A percentile compares a stretch with the other conserved stretches of the same genome.
Evolutionary conservation across 2,113 vertebrate species (phyloP).

Genomic region (Archocentrus centrarchus): DNA sequence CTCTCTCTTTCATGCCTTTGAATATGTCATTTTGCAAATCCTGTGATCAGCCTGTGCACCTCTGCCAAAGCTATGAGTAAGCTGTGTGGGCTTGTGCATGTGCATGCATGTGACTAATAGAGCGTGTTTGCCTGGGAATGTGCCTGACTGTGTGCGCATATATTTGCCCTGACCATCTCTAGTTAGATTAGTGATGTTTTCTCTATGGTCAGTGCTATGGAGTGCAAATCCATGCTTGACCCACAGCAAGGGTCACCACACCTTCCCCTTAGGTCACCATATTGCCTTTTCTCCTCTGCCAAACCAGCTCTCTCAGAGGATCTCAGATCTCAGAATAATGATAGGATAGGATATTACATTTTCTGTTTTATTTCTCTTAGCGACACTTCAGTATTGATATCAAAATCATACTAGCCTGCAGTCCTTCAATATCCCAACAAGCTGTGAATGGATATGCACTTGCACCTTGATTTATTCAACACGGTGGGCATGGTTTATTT

Average conservation of each 20-base stretch:
- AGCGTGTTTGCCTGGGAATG: constrained; percentile 8
- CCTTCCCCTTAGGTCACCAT: constrained; percentile 1
- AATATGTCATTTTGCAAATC: constrained; percentile 56
- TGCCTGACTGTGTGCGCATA: constrained; percentile 31
- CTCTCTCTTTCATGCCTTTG: constrained; percentile 42
- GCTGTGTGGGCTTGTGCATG: constrained; percentile 25
- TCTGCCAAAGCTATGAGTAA: constrained; percentile 59
- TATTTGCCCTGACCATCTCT: constrained; percentile 63
- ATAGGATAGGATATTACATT: neutral
- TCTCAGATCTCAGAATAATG: neutral
- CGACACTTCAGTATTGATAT: neutral
- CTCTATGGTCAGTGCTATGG: constrained; percentile 22
- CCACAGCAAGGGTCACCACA: constrained; percentile 35
- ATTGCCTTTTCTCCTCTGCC: neutral
- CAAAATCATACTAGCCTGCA: neutral
- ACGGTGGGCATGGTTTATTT: neutral
- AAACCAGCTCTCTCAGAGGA: neutral
- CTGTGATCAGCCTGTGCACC: constrained; percentile 50
- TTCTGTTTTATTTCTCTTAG: neutral
- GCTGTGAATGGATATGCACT: neutral
- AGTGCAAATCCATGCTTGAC: constrained; percentile 53
- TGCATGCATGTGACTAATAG: neutral
- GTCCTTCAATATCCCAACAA: neutral
- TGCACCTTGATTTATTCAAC: neutral
- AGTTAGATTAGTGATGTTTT: constrained; percentile 63